phyloP scores from a whole-genome alignment of 2,888 invertebrate genomes.

The Campoplex capitator region DNA sequence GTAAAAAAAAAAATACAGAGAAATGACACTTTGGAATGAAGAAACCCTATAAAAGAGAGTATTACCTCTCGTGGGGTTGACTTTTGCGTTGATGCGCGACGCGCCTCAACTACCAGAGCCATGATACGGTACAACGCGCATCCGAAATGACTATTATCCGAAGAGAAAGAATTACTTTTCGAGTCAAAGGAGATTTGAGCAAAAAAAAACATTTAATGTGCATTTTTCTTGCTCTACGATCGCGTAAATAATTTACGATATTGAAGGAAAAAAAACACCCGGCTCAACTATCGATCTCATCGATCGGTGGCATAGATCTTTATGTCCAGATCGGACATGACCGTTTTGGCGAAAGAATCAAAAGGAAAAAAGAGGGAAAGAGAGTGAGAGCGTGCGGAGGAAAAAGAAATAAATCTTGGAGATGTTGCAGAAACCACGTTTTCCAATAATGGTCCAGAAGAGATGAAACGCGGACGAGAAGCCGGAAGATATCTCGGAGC shows the following conservation, averaged over 20 bases:
- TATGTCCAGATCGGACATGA: slow-evolving; percentile 19
- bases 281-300: slow-evolving; percentile 20
- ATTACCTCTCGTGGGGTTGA: slow-evolving; percentile 23
- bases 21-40: slow-evolving; percentile 8
- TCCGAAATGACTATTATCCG: slow-evolving; percentile 66
- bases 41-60: slow-evolving; percentile 42
- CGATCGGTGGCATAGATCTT: slow-evolving; percentile 40
- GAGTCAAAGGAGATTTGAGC: neutral
- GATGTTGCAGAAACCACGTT: slow-evolving; percentile 33
- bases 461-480: slow-evolving; percentile 49
- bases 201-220: too few relatives aligned
- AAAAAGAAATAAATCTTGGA: slow-evolving; percentile 11
- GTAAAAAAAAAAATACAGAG: neutral
- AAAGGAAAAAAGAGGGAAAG: neutral
- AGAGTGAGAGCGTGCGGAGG: neutral
- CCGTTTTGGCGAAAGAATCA: slow-evolving; percentile 34
- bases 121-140: slow-evolving; percentile 33
- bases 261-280: neutral
- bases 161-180: slow-evolving; percentile 70
- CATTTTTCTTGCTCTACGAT: neutral
- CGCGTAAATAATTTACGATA: slow-evolving; percentile 26
- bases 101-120: slow-evolving; percentile 25
- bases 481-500: slow-evolving; percentile 53
- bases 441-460: slow-evolving; percentile 42
- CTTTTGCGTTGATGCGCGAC: slow-evolving; percentile 43